Conservation (phyloP, 2,113 vertebrate species). For the Lipophrys pholis region DNA sequence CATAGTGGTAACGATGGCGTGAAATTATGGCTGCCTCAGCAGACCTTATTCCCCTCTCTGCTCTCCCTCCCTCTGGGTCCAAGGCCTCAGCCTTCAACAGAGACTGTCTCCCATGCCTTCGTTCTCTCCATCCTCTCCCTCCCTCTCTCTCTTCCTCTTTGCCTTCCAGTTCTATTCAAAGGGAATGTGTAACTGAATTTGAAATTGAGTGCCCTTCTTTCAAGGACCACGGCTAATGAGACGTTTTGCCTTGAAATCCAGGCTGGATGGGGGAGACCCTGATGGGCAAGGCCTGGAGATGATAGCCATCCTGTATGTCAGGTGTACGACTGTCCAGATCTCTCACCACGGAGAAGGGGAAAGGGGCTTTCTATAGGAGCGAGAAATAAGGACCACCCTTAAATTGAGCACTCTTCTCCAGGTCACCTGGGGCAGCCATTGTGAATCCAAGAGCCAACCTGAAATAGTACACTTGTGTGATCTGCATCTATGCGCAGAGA, state of each 20-base stretch:
- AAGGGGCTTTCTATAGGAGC: constrained; percentile 53
- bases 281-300: constrained; percentile 75
- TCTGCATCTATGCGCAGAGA: constrained; percentile 58
- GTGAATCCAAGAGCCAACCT: constrained; percentile 59
- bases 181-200: constrained; percentile 86
- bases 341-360: constrained; percentile 45
- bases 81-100: constrained; percentile 74
- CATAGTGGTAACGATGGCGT: constrained; percentile 80
- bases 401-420: constrained; percentile 41
- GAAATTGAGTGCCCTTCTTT: constrained; percentile 82
- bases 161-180: constrained; percentile 81
- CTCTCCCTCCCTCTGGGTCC: constrained; percentile 73
- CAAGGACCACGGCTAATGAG: constrained; percentile 84
- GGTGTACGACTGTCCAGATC: constrained; percentile 67
- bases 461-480: constrained; percentile 60
- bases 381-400: constrained; percentile 66
- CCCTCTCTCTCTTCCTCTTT: constrained; percentile 43
- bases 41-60: constrained; percentile 66
- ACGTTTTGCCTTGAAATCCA: constrained; percentile 85
- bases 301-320: constrained; percentile 64
- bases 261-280: constrained; percentile 65
- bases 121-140: constrained; percentile 53
- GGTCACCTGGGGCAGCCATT: constrained; percentile 72
- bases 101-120: constrained; percentile 65
- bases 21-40: constrained; percentile 80